phyloP scores from a whole-genome alignment of 2,113 vertebrate genomes.

The Lamprotornis superbus region DNA sequence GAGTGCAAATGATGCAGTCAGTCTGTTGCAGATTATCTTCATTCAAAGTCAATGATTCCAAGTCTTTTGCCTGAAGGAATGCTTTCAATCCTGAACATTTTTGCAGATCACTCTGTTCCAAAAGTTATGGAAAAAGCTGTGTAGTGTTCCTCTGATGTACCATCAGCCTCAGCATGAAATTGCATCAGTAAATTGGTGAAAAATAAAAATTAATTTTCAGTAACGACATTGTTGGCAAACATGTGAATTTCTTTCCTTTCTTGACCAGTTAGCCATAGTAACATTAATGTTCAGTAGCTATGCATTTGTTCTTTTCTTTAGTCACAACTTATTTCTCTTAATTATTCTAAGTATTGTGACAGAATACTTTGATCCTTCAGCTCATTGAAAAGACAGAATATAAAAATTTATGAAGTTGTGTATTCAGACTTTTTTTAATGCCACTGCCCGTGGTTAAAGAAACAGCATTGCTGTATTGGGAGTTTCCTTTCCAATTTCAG shows the following conservation, averaged over 20 bases:
- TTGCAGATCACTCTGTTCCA: background rate
- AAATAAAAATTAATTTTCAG: background rate
- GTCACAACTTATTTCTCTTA: background rate
- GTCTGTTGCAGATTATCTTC: background rate
- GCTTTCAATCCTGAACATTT: background rate
- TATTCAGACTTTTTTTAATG: background rate
- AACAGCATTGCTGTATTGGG: background rate
- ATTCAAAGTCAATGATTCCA: slow-evolving; percentile 11
- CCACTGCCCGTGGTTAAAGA: background rate
- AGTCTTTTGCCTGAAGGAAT: background rate
- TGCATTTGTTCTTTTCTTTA: background rate
- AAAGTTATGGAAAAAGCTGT: background rate
- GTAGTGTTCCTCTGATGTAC: background rate
- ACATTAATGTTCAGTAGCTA: background rate
- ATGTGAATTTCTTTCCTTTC: background rate
- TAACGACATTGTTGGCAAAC: background rate
- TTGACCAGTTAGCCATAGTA: background rate
- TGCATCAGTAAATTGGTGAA: background rate
- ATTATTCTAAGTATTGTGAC: background rate
- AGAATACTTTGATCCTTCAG: background rate
- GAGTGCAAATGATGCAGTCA: background rate
- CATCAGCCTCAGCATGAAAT: background rate
- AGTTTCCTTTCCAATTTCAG: slow-evolving; percentile 34
- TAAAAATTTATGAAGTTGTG: background rate
- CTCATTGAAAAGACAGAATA: background rate